Evolutionary conservation across 2,888 invertebrate genomes (phyloP), one percentile per base, ranked within the genome.

Genomic region (Synanthedon tipuliformis): DNA sequence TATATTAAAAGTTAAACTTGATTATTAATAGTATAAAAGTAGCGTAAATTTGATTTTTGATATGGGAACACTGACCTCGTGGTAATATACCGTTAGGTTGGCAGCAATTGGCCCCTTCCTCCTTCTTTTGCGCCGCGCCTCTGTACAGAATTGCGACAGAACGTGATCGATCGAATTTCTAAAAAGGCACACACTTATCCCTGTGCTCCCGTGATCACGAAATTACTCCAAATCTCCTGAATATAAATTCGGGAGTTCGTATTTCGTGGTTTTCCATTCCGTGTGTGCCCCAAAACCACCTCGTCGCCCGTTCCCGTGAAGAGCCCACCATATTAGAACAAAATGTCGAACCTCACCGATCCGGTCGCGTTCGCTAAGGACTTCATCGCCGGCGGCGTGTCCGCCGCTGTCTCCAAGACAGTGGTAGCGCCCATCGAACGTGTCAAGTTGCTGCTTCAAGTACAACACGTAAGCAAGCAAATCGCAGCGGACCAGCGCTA

Each of bases 341-440:
- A 84, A 81, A 87, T 86, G 86, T 81, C 86, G 73, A 82, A 81
- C 74, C 78, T 86, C 70, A 76, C 77, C 63, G 96, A 96, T 91
- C 94, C 95, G 74, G 89, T 93, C 81, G 91, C 93, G 77, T 97
- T 97, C 88, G 89, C 92, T 79, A 96, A 96, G 90, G 97, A 97
- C 89, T 97, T 97, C 86, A 82, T 95, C 72, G 96, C 96, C 71
- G 97, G 97, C 75, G 97, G 97, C 75, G 90, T 96, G 60, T 94
- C 97, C 58, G 97, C 97, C 61, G 97, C 97, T 66, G 92, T 98
- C 69, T 97, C 97, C 68, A 98, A 98, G 87, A 98, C 97, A 62
- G 94, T 95, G 61, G 97, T 97, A 61, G 97, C 98, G 53, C 97
- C 98, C 73, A 97, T 98, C 84, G 97, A 98, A 90, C 93, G 97